Base-by-base conservation (phyloP, 2,888 invertebrate species). In the Amitus sp. region DNA sequence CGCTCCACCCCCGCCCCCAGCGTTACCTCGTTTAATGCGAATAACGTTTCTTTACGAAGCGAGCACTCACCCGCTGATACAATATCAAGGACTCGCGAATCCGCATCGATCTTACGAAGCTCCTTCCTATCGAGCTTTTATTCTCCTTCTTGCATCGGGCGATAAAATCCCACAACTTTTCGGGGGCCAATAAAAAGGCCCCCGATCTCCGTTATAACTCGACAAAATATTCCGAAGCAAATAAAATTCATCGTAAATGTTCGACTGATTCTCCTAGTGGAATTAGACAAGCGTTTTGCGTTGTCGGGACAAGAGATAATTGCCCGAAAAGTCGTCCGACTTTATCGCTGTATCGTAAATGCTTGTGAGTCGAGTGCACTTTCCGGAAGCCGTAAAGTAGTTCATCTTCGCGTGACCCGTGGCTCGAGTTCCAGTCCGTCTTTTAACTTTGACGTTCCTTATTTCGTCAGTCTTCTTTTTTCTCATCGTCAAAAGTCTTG, bases 331-430 rank as follows among this genome's bases (percentile, higher is more conserved):
- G 61, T 47, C 50, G 47, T 51, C 43, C 33, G 43, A 43, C 37
- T 62, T 58, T 58, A 57, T 54, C 53, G 53, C 62, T 50, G n/a
- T 9, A 3, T 40, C 17, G 12, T 51, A 37, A 34, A n/a, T n/a
- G n/a, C n/a, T n/a, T n/a, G n/a, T n/a, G n/a, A n/a, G n/a, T n/a
- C n/a, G n/a, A n/a, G n/a, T n/a, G n/a, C n/a, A n/a, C n/a, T n/a
- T n/a, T 20, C 6, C 17, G 46, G 28, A 17, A 45, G 50, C 58
- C 58, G 58, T 58, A 58, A 62, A 50, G 45, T 47, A 47, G 43
- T 50, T 58, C 51, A 58, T 54, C 54, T 62, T 48, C 47, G 4
- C 34, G 17, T 18, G 18, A 34, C 30, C 23, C 48, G n/a, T 30
- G 13, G n/a, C 45, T 34, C 47, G n/a, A 43, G 40, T 43, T 39